A percentile compares a stretch with the other conserved stretches of the same genome.
Conservation (phyloP, 2,113 vertebrate species). For the Mus musculus region GRCm39 chr11:55428501-55429000, state of each 20-base stretch:
- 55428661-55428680: neutral
- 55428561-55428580: neutral
- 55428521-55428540: neutral
- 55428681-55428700: neutral
- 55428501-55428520: neutral
- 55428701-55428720: neutral
- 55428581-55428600: neutral
- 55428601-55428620: neutral
- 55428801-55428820: neutral
- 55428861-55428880: neutral
- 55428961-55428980: neutral
- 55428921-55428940: neutral
- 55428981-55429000: neutral
- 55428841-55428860: neutral
- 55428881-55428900: neutral
- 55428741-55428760: neutral
- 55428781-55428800: neutral
- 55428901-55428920: slow-evolving; percentile 10
- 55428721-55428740: neutral
- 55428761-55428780: neutral
- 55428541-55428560: slow-evolving; percentile 5
- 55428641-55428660: neutral
- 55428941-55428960: neutral
- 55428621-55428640: neutral
- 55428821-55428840: neutral